phyloP scores from a whole-genome alignment of 2,888 invertebrate genomes.

The Craniophora ligustri region DNA sequence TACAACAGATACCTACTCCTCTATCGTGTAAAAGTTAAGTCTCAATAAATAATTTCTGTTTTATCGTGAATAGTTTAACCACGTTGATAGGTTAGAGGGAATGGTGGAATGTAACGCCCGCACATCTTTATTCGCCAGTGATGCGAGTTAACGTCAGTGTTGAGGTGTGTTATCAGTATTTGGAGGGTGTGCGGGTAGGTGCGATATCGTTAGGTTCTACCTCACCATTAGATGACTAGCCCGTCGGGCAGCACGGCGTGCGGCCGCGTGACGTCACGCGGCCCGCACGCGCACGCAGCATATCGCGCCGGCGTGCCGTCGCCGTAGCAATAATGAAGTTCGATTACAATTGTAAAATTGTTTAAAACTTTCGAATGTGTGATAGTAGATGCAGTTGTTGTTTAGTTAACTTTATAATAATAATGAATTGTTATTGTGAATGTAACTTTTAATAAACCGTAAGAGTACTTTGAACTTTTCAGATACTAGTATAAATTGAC shows the following conservation, averaged over 20 bases:
- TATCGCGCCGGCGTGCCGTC: conserved; percentile 76
- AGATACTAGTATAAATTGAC: conserved; percentile 70
- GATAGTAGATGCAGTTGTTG: conserved; percentile 89
- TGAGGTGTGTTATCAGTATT: conserved; percentile 56
- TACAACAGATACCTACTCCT: conserved; percentile 46
- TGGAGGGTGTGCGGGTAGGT: conserved; percentile 49
- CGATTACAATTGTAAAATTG: conserved; percentile 87
- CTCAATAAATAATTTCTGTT: conserved; percentile 48
- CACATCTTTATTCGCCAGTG: conserved; percentile 26
- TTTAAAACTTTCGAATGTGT: conserved; percentile 89
- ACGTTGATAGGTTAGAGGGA: conserved; percentile 54
- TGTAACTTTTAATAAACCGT: conserved; percentile 86
- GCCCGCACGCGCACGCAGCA: conserved; percentile 61
- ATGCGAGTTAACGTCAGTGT: conserved; percentile 18
- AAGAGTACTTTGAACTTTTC: conserved; percentile 79
- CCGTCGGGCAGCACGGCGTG: conserved; percentile 52
- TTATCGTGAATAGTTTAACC: conserved; percentile 52
- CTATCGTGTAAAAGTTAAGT: conserved; percentile 45
- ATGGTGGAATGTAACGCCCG: conserved; percentile 45
- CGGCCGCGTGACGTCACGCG: conserved; percentile 8
- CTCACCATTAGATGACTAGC: conserved; percentile 62
- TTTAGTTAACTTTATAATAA: conserved; percentile 87
- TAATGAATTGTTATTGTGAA: conserved; percentile 87
- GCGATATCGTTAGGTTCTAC: conserved; percentile 62
- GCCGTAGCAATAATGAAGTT: conserved; percentile 88